These are phyloP conservation scores for Ophion costatus DNA, from an alignment of 2,888 invertebrate species.

Conservation along the genomic window DNA sequence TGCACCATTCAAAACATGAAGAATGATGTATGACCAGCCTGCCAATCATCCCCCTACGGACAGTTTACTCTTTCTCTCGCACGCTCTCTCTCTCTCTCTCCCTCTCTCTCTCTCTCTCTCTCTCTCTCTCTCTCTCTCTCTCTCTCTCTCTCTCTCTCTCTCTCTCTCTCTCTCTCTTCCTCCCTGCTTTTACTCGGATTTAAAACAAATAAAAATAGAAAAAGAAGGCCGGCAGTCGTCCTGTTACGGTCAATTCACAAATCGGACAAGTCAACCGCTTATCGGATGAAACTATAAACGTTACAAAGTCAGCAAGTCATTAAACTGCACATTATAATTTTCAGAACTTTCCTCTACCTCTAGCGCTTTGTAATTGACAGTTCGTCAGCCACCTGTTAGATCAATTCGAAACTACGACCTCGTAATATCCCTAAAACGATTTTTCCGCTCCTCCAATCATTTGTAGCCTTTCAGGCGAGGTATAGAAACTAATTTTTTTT, in stretches of 20 bases:
- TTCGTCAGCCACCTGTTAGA: not conserved
- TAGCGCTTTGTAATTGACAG: not conserved
- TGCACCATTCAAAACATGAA: slow-evolving; percentile 69
- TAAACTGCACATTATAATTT: not conserved
- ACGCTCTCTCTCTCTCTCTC: no score
- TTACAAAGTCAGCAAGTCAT: not conserved
- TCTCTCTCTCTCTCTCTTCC: slow-evolving; percentile 39
- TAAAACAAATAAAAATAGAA: slow-evolving; percentile 56
- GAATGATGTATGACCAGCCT: slow-evolving; percentile 74
- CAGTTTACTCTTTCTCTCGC: slow-evolving; percentile 58
- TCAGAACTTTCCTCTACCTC: not conserved
- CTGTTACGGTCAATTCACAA: slow-evolving; percentile 55
- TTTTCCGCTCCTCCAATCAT: not conserved
- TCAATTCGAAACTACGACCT: not conserved
- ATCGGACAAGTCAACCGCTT: slow-evolving; percentile 30
- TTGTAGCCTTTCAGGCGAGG: not conserved
- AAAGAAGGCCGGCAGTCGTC: slow-evolving; percentile 44
- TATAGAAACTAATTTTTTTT: slow-evolving; percentile 9
- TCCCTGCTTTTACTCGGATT: slow-evolving; percentile 7
- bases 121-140: slow-evolving; percentile 20
- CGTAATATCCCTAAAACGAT: not conserved
- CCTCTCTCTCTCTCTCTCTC: slow-evolving; percentile 35
- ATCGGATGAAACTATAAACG: not conserved
- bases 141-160: slow-evolving; percentile 39
- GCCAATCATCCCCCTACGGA: slow-evolving; percentile 67